Evolutionary conservation across 2,113 vertebrate species (phyloP).

Genomic region (Rhodinocichla rosea): DNA sequence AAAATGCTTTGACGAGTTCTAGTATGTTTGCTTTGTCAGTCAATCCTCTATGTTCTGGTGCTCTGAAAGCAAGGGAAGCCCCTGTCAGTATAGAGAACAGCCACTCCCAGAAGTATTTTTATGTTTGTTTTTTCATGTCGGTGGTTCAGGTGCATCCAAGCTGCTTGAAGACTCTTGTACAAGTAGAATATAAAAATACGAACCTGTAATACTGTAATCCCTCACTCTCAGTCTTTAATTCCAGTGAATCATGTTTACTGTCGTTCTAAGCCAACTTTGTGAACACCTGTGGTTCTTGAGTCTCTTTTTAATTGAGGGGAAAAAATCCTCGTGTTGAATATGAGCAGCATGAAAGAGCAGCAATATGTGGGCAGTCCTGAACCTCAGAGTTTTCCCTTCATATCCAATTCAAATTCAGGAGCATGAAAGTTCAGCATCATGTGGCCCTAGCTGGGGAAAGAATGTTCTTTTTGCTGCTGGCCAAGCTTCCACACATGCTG

Average conservation of each 20-base stretch:
- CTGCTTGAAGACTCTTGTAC: neutral
- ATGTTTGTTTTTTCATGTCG: neutral
- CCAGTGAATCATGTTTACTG: neutral
- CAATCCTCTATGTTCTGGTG: rapidly evolving
- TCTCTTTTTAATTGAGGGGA: neutral
- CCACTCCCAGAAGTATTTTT: rapidly evolving
- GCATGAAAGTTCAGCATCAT: neutral
- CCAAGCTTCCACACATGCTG: neutral
- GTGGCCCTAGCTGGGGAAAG: neutral
- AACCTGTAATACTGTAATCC: neutral
- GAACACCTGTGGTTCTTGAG: neutral
- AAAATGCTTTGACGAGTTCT: neutral
- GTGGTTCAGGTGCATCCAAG: neutral
- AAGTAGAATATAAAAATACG: neutral
- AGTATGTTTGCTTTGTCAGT: neutral
- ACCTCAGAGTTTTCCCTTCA: neutral
- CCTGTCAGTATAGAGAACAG: rapidly evolving
- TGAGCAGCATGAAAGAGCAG: neutral
- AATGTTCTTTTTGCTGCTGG: neutral
- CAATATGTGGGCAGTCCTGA: neutral
- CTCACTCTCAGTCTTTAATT: neutral
- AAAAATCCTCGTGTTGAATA: neutral
- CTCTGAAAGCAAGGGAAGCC: neutral
- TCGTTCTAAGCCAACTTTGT: neutral
- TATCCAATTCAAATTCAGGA: neutral